Evolutionary conservation across 2,113 vertebrate genomes (phyloP), one percentile per base, ranked within the genome.

Genomic region (Calidris pugnax): DNA sequence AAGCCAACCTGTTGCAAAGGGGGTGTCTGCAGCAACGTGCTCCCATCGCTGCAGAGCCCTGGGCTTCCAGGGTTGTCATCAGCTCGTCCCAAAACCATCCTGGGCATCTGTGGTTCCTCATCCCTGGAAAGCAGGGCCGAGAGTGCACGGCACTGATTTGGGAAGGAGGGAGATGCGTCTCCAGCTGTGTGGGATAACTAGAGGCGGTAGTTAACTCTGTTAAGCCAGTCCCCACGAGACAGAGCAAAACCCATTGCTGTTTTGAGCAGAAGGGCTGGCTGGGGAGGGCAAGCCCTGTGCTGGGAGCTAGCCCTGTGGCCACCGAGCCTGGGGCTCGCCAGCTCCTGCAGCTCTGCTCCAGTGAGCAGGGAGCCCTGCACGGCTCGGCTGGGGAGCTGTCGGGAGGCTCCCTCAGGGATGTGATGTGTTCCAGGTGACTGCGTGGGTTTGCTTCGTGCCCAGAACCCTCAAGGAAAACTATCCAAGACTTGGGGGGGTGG

Each of bases 261-360:
- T 41, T 15, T 15, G 53, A 72, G 64, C 59, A 51, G 71, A n/a
- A 78, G 24, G 72, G 47, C 21, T 67, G 67, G 19, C 22, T 7
- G 6, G n/a, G 2, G 3, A 0, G 11, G 63, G 41, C 3, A 2
- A 76, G 62, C 41, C 59, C 0, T 1, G 26, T 6, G 69, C 45
- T 6, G 33, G 62, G 47, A 76, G 18, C 41, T 21, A 64, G 50
- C 55, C 73, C 68, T 1, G 43, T 3, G 50, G 72, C 37, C 9
- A 2, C 33, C 1, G 50, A 27, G 57, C 55, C 82, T 2, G 2
- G 68, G 53, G 64, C 51, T 74, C 2, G 1, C 35, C 3, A 10
- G 47, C 53, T 67, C 17, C 12, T 1, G 1, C 45, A 16, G 68
- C 75, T 12, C 59, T 10, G 33, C 73, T 41, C 26, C 1, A 14